A percentile compares a stretch with the other conserved stretches of the same genome.
phyloP scores from a whole-genome alignment of 2,888 invertebrate species.

The Lycaena phlaeas region DNA sequence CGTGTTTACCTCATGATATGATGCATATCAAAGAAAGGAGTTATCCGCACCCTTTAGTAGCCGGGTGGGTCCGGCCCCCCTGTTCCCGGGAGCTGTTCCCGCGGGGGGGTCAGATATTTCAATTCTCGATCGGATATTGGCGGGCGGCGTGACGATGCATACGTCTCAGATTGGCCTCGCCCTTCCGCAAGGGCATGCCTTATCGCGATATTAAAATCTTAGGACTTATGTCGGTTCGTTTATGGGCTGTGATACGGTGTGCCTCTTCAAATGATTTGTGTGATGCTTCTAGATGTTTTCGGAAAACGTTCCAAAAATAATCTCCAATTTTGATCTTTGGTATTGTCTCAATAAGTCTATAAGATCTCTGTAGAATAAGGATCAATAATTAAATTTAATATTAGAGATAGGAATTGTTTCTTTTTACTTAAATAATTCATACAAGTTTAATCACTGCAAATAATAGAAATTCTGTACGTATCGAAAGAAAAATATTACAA shows the following conservation, averaged over 20 bases:
- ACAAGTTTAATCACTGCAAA: too few relatives aligned
- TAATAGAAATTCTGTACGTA: too few relatives aligned
- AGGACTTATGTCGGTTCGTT: slow-evolving; percentile 18
- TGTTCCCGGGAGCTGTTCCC: slow-evolving; percentile 1
- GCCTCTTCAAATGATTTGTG: too few relatives aligned
- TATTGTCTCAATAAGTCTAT: too few relatives aligned
- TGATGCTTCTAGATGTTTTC: too few relatives aligned
- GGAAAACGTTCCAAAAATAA: too few relatives aligned
- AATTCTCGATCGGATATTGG: slow-evolving; percentile 69
- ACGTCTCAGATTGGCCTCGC: slow-evolving; percentile 47
- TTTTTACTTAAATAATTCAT: too few relatives aligned
- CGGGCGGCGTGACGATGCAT: slow-evolving; percentile 62
- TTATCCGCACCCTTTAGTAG: not conserved
- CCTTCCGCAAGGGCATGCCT: slow-evolving; percentile 26
- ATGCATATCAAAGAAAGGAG: not conserved
- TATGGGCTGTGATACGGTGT: slow-evolving; percentile 7
- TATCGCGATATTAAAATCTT: slow-evolving; percentile 65
- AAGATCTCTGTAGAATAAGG: too few relatives aligned
- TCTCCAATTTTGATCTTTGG: too few relatives aligned
- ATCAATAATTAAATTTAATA: too few relatives aligned
- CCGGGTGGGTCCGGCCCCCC: not conserved
- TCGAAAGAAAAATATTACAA: too few relatives aligned
- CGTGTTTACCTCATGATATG: not conserved
- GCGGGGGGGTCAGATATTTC: slow-evolving; percentile 63
- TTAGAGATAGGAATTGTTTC: too few relatives aligned